Evolutionary conservation across 1,140 invertebrate species (phyloP), one percentile per base, ranked within the genome.

Genomic region (Periplaneta americana): DNA sequence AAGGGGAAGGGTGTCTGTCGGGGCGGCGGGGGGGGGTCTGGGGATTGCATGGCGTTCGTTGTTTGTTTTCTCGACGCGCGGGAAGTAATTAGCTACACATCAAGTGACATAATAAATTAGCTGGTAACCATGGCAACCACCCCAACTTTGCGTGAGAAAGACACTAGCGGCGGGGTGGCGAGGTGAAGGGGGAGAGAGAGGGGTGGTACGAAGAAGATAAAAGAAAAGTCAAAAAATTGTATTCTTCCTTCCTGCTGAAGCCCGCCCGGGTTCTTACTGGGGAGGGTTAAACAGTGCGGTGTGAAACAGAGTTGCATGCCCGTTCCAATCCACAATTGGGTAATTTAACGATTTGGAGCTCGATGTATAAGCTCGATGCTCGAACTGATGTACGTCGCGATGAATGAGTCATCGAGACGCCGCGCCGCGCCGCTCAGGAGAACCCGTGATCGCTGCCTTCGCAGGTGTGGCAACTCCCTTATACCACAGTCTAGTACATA

Each of bases 61-160:
- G 82, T 82, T 82, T 82, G 82, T 82, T 82, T 82, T 79, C 78
- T 48, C 28, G 78, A 28, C n/a, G 57, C 78, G 37, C 78, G 32
- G 39, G 36, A 78, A 80, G 82, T 82, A 82, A 82, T 82, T 82
- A 82, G 78, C 82, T 80, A 82, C 82, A 82, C 82, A 82, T 82
- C 82, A 82, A 82, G 79, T 82, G 78, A 82, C 82, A 80, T 82
- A 82, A 82, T 82, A 80, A 82, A 82, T 82, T 79, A 82, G 79
- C 74, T 74, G 57, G 39, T 48, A 18, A 48, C 39, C 39, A 48
- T 48, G 39, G 39, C 1, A 48, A 48, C 39, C 39, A 48, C 39
- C 39, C 39, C 39, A 48, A 48, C 39, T 48, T 48, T 48, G 39
- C 39, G 39, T 48, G 39, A 48, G 39, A 48, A 48, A 48, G 39